Base-by-base conservation (phyloP, 2,113 vertebrate genomes). In the Tachuris rubrigastra region DNA sequence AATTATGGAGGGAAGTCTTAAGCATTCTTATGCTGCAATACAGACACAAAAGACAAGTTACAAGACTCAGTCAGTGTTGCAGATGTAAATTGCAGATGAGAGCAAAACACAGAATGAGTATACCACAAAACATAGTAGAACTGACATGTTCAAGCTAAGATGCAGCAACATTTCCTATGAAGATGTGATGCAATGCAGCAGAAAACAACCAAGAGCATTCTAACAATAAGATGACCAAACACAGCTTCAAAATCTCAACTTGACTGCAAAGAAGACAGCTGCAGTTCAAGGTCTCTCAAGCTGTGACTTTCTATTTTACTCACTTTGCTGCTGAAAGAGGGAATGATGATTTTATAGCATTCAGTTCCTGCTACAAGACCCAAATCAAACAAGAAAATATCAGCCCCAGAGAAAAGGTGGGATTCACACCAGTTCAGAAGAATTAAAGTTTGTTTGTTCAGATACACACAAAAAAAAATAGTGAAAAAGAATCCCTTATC, bases 381-480 rank as follows among this genome's bases (percentile, higher is more conserved):
- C 14, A 88, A 85, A 71, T 24, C 25, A 79, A 91, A 75, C 6
- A 53, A 52, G 14, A 49, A 89, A 82, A 10, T n/a, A 79, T 37
- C 25, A 78, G 13, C 9, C 22, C 31, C 22, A 35, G 25, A 59
- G 7, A 74, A 28, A 81, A 55, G 6, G 11, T 8, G 66, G 13
- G 60, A 37, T 49, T 65, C 31, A 86, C 31, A 73, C 2, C 2
- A 52, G 12, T 56, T 67, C 28, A 47, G 14, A 65, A 65, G 41
- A 83, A 83, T 22, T 76, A 30, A 81, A 71, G 16, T 50, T 59
- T 69, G 6, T 33, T 71, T 62, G 12, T 53, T 60, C 24, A 60
- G 12, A 42, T 14, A 28, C 1, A 2, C 3, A 15, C 6, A 4
- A 12, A 67, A 4, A 12, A 67, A 44, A 47, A 37, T 1, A 39